Evolutionary conservation across 2,113 vertebrate genomes (phyloP).

Genomic region (Ranitomeya imitator): DNA sequence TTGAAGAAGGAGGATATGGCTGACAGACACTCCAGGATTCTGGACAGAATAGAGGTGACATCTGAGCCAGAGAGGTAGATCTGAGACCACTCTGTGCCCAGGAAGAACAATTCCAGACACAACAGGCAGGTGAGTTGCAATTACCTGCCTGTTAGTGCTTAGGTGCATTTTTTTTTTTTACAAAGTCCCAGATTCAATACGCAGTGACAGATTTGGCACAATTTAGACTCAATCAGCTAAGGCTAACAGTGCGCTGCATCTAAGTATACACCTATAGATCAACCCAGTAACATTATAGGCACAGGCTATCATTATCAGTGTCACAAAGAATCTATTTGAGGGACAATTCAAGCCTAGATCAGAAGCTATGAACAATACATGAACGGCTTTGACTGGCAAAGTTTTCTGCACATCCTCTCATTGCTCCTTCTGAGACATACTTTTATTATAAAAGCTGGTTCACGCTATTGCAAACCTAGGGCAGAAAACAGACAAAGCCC

Average conservation of each 20-base stretch:
- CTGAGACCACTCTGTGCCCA: too few relatives aligned
- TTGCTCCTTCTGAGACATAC: neutral
- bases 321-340: slow-evolving; percentile 19
- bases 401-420: neutral
- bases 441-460: neutral
- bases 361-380: neutral
- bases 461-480: neutral
- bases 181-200: neutral
- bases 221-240: neutral
- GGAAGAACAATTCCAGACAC: too few relatives aligned
- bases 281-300: neutral
- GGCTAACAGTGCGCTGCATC: neutral
- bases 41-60: too few relatives aligned
- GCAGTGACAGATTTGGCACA: neutral
- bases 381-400: neutral
- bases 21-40: too few relatives aligned
- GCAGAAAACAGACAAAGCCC: neutral
- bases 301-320: neutral
- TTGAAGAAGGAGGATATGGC: too few relatives aligned
- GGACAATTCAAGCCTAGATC: slow-evolving; percentile 1
- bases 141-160: too few relatives aligned
- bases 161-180: too few relatives aligned
- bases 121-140: too few relatives aligned
- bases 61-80: too few relatives aligned
- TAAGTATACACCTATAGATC: neutral